Conservation (phyloP, 2,113 vertebrate species). For the Suncus etruscus region DNA sequence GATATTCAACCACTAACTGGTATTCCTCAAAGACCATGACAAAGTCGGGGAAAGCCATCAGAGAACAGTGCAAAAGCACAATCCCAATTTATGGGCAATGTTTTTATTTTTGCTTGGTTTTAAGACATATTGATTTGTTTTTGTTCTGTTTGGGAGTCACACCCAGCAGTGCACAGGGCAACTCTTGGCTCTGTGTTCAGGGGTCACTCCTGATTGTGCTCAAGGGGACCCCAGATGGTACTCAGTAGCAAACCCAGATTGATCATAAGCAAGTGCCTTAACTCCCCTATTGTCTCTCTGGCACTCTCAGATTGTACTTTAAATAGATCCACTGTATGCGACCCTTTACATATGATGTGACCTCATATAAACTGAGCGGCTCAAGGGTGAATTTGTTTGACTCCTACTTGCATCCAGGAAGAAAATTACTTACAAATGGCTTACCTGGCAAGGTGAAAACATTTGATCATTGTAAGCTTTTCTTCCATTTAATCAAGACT, state of each 20-base stretch:
- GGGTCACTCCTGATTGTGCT: no score
- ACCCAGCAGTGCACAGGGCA: no score
- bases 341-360: not conserved
- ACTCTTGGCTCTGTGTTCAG: no score
- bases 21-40: constrained; percentile 7
- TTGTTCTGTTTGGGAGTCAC: no score
- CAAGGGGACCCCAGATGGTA: no score
- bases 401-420: not conserved
- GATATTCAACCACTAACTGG: not conserved
- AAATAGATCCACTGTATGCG: not conserved
- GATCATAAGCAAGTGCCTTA: no score
- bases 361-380: constrained; percentile 16
- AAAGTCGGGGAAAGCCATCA: constrained; percentile 23
- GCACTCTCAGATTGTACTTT: not conserved
- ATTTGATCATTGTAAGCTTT: constrained; percentile 4
- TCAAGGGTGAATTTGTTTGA: constrained; percentile 21
- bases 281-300: no score
- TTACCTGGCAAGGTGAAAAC: constrained; percentile 32
- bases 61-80: not conserved
- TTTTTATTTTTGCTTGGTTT: not conserved
- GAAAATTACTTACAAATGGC: not conserved
- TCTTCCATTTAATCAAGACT: not conserved
- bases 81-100: not conserved
- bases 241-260: no score
- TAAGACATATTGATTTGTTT: no score